A percentile compares a stretch with the other conserved stretches of the same genome.
phyloP scores from a whole-genome alignment of 2,113 vertebrate genomes.

The Onychorhynchus coronatus region DNA sequence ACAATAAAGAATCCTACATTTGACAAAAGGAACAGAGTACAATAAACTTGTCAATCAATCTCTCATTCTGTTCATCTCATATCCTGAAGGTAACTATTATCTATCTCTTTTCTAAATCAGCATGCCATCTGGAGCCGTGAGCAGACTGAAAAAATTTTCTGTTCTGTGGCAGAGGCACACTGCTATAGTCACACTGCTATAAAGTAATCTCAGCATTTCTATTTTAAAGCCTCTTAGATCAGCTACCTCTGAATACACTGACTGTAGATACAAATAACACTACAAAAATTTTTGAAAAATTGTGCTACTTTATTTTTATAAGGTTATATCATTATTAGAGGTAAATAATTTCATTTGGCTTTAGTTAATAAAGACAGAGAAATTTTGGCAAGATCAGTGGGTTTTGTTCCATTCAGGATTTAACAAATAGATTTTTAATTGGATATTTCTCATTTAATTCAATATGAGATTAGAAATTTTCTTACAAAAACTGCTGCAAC shows the following conservation, averaged over 20 bases:
- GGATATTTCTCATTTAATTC: not conserved
- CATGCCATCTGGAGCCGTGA: not conserved
- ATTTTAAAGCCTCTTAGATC: not conserved
- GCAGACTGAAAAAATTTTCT: conserved; percentile 7
- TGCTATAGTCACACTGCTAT: not conserved
- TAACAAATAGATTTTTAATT: not conserved
- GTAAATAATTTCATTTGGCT: not conserved
- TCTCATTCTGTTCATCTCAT: not conserved
- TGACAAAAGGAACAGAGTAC: conserved; percentile 32
- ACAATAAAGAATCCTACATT: conserved; percentile 30
- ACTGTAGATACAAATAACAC: not conserved
- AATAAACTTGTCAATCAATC: conserved; percentile 41
- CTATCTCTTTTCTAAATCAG: conserved; percentile 24
- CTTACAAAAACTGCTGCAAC: not conserved
- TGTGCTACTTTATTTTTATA: not conserved
- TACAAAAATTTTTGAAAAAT: not conserved
- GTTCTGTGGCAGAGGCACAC: not conserved
- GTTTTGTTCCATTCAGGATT: not conserved
- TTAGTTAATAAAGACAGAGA: not conserved
- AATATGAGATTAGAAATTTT: not conserved
- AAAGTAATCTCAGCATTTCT: not conserved
- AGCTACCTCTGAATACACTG: not conserved
- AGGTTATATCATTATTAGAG: not conserved
- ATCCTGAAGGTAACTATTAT: conserved; percentile 32
- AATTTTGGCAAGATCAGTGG: not conserved